Conservation (phyloP, 23 tunicate species). For the Ciona savignyi region DNA sequence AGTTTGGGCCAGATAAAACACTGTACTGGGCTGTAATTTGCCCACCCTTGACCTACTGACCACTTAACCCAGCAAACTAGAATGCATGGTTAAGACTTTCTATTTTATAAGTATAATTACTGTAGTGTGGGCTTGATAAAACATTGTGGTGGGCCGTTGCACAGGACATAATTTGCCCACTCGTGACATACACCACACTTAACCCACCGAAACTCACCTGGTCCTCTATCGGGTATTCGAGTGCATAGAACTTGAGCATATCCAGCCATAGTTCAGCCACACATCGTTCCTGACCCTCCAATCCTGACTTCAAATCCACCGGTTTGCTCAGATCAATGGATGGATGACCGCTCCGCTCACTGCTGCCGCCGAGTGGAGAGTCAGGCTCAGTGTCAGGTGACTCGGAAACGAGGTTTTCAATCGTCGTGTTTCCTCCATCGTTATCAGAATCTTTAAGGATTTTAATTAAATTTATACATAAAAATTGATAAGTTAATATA, state of each 20-base stretch:
- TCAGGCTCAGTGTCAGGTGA: neutral
- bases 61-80: too few relatives aligned
- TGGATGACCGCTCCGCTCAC: neutral
- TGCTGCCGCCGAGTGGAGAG: neutral
- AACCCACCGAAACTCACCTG: constrained; percentile 55
- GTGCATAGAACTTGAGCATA: constrained; percentile 65
- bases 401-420: neutral
- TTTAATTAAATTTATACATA: too few relatives aligned
- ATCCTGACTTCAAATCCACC: constrained; percentile 6
- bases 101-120: too few relatives aligned
- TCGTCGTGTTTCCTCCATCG: constrained; percentile 4
- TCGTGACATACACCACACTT: too few relatives aligned
- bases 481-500: too few relatives aligned
- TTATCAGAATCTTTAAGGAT: constrained; percentile 17
- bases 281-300: constrained; percentile 6
- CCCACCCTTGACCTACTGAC: too few relatives aligned
- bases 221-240: constrained; percentile 62
- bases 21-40: too few relatives aligned
- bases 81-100: too few relatives aligned
- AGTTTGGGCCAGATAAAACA: too few relatives aligned
- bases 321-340: constrained; percentile 8
- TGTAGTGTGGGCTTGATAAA: too few relatives aligned
- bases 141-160: too few relatives aligned
- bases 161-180: too few relatives aligned
- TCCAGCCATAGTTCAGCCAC: constrained; percentile 57